phyloP scores from a whole-genome alignment of 2,113 vertebrate species.

The Balaeniceps rex region DNA sequence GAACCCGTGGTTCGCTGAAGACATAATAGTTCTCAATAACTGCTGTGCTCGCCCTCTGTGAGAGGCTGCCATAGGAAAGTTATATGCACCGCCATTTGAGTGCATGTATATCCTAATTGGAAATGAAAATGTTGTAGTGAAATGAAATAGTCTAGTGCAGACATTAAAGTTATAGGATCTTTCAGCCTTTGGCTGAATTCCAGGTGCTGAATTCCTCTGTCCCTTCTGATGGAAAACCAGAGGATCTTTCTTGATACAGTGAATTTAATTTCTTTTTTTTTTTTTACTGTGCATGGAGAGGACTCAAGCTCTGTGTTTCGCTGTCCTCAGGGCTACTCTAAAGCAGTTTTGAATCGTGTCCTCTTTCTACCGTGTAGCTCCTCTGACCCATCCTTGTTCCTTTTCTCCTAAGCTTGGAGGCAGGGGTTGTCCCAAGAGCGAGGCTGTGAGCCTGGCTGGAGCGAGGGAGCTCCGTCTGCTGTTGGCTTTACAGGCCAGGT shows the following conservation, averaged over 20 bases:
- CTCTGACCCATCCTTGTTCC: background rate
- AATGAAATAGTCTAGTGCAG: background rate
- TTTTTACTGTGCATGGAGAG: background rate
- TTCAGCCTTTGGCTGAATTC: background rate
- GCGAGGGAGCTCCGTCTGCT: background rate
- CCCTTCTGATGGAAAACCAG: background rate
- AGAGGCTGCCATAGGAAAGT: background rate
- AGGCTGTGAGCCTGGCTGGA: background rate
- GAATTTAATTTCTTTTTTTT: background rate
- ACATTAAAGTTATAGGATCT: background rate
- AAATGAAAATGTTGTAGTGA: background rate
- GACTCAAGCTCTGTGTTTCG: background rate
- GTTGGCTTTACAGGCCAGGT: background rate
- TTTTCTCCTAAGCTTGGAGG: background rate
- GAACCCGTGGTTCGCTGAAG: background rate
- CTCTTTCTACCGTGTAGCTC: background rate
- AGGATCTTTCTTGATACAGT: background rate
- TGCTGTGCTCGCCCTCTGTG: background rate
- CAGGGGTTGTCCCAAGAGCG: conserved; percentile 25
- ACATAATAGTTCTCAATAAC: background rate
- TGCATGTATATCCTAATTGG: background rate
- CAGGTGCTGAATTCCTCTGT: background rate
- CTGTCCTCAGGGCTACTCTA: background rate
- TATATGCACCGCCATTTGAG: background rate
- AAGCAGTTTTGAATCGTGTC: background rate